Evolutionary conservation across 2,797 vertebrate species (phyloP).

Genomic region (Pitangus sulphuratus): DNA sequence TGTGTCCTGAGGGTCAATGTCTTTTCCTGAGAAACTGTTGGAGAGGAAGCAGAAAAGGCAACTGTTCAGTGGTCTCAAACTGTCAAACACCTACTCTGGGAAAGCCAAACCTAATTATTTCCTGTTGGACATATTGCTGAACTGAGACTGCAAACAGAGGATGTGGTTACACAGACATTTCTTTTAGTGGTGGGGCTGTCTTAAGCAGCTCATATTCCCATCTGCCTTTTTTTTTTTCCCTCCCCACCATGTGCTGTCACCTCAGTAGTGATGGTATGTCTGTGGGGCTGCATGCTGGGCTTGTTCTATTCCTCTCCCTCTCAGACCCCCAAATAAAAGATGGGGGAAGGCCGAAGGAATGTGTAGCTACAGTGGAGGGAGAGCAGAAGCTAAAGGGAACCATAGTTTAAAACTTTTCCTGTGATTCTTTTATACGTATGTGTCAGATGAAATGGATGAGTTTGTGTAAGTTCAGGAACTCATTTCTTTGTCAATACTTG

Average conservation of each 20-base stretch:
- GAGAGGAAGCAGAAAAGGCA: conserved; percentile 51
- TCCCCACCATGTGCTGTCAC: neutral
- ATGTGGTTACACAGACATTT: conserved; percentile 53
- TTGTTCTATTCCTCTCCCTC: neutral
- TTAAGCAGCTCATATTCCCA: neutral
- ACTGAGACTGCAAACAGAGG: conserved; percentile 36
- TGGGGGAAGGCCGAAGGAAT: neutral
- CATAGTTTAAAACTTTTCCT: neutral
- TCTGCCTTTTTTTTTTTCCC: neutral
- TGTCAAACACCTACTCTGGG: conserved; percentile 39
- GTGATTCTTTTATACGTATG: neutral
- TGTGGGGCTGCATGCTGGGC: neutral
- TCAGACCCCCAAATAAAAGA: neutral
- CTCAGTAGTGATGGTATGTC: neutral
- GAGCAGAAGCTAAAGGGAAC: neutral
- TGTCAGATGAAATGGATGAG: neutral
- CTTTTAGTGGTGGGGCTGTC: neutral
- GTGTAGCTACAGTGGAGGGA: neutral
- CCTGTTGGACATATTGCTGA: conserved; percentile 57
- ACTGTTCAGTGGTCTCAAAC: conserved; percentile 13
- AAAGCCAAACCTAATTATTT: conserved; percentile 57
- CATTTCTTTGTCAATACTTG: neutral
- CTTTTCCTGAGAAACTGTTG: conserved; percentile 50
- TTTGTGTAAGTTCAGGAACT: neutral
- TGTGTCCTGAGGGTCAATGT: neutral